Conservation (phyloP, 2,113 vertebrate genomes). For the Craseonycteris thonglongyai region DNA sequence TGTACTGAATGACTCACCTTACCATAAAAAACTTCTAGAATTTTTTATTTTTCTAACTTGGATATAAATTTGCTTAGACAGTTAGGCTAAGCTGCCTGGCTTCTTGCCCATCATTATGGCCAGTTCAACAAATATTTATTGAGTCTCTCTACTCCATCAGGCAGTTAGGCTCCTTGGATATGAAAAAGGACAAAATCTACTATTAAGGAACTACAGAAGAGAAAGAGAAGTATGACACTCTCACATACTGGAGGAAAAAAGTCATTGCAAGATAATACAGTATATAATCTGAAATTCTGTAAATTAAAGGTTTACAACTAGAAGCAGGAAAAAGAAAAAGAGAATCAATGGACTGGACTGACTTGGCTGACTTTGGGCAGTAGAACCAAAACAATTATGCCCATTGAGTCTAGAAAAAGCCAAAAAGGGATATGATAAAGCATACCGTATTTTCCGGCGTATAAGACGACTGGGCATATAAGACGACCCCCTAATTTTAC, state of each 20-base stretch:
- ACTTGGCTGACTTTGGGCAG: neutral
- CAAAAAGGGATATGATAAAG: neutral
- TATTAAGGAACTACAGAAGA: neutral
- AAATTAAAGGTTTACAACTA: neutral
- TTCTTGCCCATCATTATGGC: neutral
- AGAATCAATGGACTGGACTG: neutral
- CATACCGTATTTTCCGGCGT: no score
- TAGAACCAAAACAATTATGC: neutral
- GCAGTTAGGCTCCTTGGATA: neutral
- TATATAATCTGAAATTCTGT: neutral
- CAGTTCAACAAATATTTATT: slow-evolving; percentile 22
- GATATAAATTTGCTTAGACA: neutral
- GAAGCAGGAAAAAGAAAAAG: no score
- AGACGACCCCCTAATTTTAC: no score
- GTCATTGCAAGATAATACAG: neutral
- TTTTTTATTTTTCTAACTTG: neutral
- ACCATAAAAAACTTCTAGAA: slow-evolving; percentile 17
- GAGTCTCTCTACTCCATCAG: neutral
- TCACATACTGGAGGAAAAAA: neutral
- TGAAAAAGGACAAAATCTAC: neutral
- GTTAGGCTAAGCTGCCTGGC: neutral
- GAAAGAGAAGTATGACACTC: neutral
- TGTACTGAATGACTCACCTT: neutral
- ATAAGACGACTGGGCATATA: no score
- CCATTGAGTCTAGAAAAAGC: neutral